phyloP scores from a whole-genome alignment of 2,888 invertebrate genomes.

The Drosophila lacicola region DNA sequence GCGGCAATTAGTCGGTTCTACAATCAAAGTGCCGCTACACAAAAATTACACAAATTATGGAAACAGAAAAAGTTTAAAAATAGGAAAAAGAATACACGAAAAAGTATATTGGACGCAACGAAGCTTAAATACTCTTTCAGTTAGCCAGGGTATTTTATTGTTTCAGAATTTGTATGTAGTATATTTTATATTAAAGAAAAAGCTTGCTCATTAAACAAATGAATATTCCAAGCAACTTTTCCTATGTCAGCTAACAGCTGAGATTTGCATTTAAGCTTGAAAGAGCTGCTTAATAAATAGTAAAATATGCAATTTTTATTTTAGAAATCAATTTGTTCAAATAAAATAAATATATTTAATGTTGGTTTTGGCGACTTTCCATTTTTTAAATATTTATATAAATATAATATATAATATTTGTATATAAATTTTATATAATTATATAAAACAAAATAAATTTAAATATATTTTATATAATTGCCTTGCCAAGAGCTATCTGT shows the following conservation, averaged over 20 bases:
- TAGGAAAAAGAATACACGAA: background rate
- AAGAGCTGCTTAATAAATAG: background rate
- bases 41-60: conserved; percentile 22
- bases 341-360: too few relatives aligned
- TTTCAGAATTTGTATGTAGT: too few relatives aligned
- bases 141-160: background rate
- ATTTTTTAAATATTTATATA: too few relatives aligned
- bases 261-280: background rate
- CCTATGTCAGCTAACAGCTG: background rate
- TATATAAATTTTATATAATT: too few relatives aligned
- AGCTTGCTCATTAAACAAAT: too few relatives aligned
- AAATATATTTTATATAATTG: too few relatives aligned
- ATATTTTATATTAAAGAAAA: too few relatives aligned
- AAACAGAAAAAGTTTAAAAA: background rate
- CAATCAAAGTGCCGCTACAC: conserved; percentile 33
- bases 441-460: too few relatives aligned
- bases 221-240: background rate
- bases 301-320: background rate
- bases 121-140: background rate
- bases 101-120: background rate
- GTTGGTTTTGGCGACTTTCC: too few relatives aligned
- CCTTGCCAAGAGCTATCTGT: too few relatives aligned
- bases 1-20: conserved; percentile 42
- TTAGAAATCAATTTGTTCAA: too few relatives aligned
- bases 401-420: too few relatives aligned